Percentiles rank a stretch among this genome's conserved stretches.
Conservation (phyloP, 2,888 invertebrate species). For the Himalopsyche kuldschensis region DNA sequence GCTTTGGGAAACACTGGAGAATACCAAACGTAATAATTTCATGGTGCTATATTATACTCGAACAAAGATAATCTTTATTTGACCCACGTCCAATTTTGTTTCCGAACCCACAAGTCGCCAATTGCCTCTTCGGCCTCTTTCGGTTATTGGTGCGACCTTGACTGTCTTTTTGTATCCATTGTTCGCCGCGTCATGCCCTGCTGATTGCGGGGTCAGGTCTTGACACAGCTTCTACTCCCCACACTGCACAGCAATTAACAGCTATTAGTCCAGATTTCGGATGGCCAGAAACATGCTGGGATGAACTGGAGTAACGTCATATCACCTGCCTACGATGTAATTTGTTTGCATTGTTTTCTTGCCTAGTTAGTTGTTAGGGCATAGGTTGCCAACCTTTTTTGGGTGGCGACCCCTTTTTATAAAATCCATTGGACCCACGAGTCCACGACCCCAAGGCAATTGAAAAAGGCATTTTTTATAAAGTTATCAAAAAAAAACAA, state of each 20-base stretch:
- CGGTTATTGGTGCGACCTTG: not conserved
- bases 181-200: not conserved
- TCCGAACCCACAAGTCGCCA: not conserved
- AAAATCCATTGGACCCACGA: too few species aligned
- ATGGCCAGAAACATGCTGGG: not conserved
- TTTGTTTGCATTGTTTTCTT: not conserved
- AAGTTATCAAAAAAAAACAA: too few species aligned
- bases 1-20: too few species aligned
- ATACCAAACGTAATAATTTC: too few species aligned
- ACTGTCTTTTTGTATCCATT: not conserved
- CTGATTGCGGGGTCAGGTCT: not conserved
- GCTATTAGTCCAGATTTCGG: not conserved
- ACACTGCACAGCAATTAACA: not conserved
- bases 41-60: not conserved
- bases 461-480: too few species aligned
- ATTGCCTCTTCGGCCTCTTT: not conserved
- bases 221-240: not conserved
- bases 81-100: not conserved
- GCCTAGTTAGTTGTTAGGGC: too few species aligned
- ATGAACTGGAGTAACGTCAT: not conserved
- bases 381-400: too few species aligned
- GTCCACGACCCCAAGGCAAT: too few species aligned
- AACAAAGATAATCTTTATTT: not conserved
- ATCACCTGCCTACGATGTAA: not conserved
- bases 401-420: too few species aligned